Conservation (phyloP, 2,113 vertebrate genomes). For the Murina feae region DNA sequence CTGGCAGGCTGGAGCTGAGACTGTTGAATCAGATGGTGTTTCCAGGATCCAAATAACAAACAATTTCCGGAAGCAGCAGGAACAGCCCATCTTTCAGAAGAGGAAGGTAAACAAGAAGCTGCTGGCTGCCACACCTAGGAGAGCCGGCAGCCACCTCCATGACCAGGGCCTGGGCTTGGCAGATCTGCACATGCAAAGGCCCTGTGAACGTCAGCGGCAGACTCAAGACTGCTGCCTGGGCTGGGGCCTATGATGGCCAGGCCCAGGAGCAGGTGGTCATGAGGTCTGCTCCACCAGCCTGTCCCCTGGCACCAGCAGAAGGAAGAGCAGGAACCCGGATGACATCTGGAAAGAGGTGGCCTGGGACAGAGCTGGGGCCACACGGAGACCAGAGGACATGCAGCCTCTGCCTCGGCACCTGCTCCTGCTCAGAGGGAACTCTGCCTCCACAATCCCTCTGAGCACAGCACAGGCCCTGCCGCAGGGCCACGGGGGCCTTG, state of each 20-base stretch:
- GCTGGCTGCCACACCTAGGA: not conserved
- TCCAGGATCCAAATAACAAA: not conserved
- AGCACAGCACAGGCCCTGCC: not conserved
- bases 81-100: not conserved
- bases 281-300: not conserved
- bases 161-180: fast-evolving
- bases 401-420: not conserved
- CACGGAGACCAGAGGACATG: not conserved
- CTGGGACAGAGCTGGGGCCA: not conserved
- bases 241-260: not conserved
- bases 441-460: not conserved
- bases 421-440: not conserved
- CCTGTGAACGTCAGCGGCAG: not conserved
- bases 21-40: not conserved
- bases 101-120: not conserved
- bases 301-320: not conserved
- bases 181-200: not conserved
- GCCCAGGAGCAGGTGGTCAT: too few relatives aligned
- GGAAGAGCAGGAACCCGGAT: not conserved
- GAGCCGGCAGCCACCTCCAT: not conserved
- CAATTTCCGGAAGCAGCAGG: not conserved
- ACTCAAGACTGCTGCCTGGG: not conserved
- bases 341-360: not conserved
- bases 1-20: not conserved
- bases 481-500: too few relatives aligned